A percentile compares a stretch with the other conserved stretches of the same genome.
Conservation (phyloP, 2,888 invertebrate species). For the Drosophila phalerata region DNA sequence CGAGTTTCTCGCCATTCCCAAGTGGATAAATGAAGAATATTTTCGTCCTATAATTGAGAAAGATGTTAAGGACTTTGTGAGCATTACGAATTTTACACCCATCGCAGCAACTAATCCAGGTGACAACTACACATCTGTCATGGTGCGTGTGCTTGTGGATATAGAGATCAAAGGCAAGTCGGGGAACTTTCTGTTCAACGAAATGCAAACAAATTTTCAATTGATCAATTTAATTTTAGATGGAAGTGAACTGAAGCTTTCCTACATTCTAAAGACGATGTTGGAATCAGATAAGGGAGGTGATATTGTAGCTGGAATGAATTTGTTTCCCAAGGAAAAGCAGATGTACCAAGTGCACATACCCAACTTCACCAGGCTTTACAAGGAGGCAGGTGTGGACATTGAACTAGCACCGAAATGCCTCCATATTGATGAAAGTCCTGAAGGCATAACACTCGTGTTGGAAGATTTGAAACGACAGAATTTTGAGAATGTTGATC, state of each 20-base stretch:
- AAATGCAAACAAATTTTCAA: background rate
- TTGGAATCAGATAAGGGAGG: slow-evolving; percentile 57
- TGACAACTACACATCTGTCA: slow-evolving; percentile 82
- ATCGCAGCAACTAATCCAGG: slow-evolving; percentile 80
- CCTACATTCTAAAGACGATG: slow-evolving; percentile 79
- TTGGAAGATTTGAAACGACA: slow-evolving; percentile 75
- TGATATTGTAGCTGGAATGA: slow-evolving; percentile 58
- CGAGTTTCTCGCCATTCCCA: slow-evolving; percentile 63
- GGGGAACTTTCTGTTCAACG: background rate
- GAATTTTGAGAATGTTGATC: slow-evolving; percentile 74
- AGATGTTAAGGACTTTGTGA: slow-evolving; percentile 56
- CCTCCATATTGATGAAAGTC: slow-evolving; percentile 59
- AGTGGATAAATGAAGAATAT: slow-evolving; percentile 76
- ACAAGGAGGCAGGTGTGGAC: slow-evolving; percentile 66
- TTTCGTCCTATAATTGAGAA: slow-evolving; percentile 68
- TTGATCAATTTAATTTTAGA: slow-evolving; percentile 34
- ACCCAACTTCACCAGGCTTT: slow-evolving; percentile 72
- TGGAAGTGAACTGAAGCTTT: slow-evolving; percentile 53
- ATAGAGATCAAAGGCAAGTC: slow-evolving; percentile 69
- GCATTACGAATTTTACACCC: slow-evolving; percentile 60
- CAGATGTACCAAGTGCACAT: slow-evolving; percentile 75
- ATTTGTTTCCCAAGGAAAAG: slow-evolving; percentile 80
- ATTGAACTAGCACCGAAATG: slow-evolving; percentile 75
- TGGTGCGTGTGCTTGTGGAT: slow-evolving; percentile 76
- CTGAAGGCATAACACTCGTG: slow-evolving; percentile 67